These are phyloP conservation scores for Anastrepha obliqua DNA, from an alignment of 1,140 invertebrate species.

Conservation along the genomic window DNA sequence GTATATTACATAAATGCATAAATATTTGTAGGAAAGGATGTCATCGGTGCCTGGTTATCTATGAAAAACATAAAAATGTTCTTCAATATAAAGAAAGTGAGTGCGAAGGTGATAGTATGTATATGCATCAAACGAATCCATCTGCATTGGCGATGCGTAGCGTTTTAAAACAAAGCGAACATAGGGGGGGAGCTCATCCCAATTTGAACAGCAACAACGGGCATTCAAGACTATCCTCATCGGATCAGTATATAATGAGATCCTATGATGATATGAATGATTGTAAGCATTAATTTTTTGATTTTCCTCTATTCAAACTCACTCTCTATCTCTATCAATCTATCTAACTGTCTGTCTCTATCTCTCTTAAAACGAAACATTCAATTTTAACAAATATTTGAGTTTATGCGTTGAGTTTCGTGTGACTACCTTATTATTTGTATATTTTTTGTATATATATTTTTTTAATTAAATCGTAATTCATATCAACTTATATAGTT, in stretches of 20 bases:
- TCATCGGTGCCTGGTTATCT: constrained; percentile 92
- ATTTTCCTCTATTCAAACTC: constrained; percentile 36
- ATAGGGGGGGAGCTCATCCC: constrained; percentile 75
- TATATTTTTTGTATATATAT: neutral
- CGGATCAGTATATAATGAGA: constrained; percentile 75
- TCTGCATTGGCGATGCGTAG: constrained; percentile 75
- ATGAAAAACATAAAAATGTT: constrained; percentile 93
- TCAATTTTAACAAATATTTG: neutral
- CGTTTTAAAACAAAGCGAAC: constrained; percentile 72
- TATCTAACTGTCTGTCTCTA: constrained; percentile 30
- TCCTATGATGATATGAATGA: constrained; percentile 75
- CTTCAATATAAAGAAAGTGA: constrained; percentile 98
- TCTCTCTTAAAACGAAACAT: neutral
- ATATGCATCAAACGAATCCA: constrained; percentile 75
- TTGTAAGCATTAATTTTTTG: constrained; percentile 74
- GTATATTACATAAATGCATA: constrained; percentile 63
- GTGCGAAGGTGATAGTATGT: constrained; percentile 78
- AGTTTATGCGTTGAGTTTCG: neutral
- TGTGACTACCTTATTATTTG: neutral
- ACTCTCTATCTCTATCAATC: constrained; percentile 22
- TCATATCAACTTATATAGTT: neutral
- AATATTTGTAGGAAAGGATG: constrained; percentile 77
- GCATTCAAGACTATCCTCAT: constrained; percentile 75
- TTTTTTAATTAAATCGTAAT: neutral
- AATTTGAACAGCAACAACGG: constrained; percentile 70